Percentiles rank a stretch among this genome's conserved stretches.
Conservation (phyloP, 2,797 vertebrate species). For the Brachymystax lenok region DNA sequence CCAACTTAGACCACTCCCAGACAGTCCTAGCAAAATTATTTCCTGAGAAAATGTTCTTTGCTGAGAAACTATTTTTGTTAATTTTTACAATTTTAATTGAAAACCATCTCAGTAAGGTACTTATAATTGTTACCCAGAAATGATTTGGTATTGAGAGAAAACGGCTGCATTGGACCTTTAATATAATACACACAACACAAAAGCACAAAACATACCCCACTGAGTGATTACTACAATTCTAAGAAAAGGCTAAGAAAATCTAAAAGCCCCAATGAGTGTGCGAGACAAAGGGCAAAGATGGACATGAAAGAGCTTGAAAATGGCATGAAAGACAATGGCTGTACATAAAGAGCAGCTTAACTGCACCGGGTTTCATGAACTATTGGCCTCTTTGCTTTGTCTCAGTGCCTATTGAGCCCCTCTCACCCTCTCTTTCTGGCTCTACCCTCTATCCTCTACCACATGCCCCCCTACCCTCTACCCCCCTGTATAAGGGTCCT, state of each 20-base stretch:
- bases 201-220: slow-evolving; percentile 12
- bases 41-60: too few species aligned
- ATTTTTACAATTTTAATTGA: too few species aligned
- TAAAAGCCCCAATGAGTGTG: slow-evolving; percentile 19
- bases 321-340: slow-evolving; percentile 56
- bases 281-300: slow-evolving; percentile 35
- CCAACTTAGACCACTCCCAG: too few species aligned
- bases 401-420: slow-evolving; percentile 64
- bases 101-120: too few species aligned
- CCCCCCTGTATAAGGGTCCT: slow-evolving; percentile 39
- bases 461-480: slow-evolving; percentile 16
- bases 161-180: too few species aligned
- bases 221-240: slow-evolving; percentile 24
- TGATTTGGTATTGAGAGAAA: too few species aligned
- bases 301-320: slow-evolving; percentile 46
- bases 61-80: too few species aligned
- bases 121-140: too few species aligned
- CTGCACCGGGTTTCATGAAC: slow-evolving; percentile 67
- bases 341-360: slow-evolving; percentile 67
- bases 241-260: slow-evolving; percentile 2
- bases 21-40: too few species aligned
- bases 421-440: slow-evolving; percentile 46
- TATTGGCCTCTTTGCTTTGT: slow-evolving; percentile 72
- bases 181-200: slow-evolving; percentile 29
- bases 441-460: slow-evolving; percentile 33